Conservation (phyloP, 2,113 vertebrate genomes). For the Psephotus haematonotus region DNA sequence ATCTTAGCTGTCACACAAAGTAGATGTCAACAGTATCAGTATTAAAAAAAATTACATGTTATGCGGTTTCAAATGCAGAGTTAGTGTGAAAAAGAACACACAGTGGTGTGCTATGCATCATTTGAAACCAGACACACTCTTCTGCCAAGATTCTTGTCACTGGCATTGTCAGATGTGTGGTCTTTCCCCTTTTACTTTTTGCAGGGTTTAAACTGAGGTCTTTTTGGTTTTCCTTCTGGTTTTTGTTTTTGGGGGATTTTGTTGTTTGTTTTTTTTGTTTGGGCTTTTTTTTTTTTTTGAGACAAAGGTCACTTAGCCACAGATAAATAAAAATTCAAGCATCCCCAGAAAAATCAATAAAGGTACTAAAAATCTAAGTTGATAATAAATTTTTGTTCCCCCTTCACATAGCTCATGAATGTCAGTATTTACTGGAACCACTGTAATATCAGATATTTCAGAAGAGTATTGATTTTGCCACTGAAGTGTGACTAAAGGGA, state of each 20-base stretch:
- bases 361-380: constrained; percentile 81
- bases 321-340: constrained; percentile 84
- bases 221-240: background rate
- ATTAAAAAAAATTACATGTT: background rate
- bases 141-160: background rate
- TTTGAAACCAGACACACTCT: constrained; percentile 8
- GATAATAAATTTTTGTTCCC: constrained; percentile 83
- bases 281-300: constrained; percentile 8
- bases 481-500: constrained; percentile 86
- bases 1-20: background rate
- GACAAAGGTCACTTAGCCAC: constrained; percentile 77
- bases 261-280: background rate
- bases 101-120: background rate
- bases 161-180: background rate
- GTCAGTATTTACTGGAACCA: constrained; percentile 82
- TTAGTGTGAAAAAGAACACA: background rate
- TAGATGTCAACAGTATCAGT: constrained; percentile 4
- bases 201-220: constrained; percentile 24
- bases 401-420: constrained; percentile 76
- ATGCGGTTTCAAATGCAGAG: constrained; percentile 1
- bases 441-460: constrained; percentile 82
- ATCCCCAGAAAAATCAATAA: constrained; percentile 78
- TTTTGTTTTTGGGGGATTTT: background rate
- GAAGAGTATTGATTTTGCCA: constrained; percentile 83
- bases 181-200: background rate